Conservation (phyloP, 1,140 invertebrate species). For the Dendroctonus ponderosae region DNA sequence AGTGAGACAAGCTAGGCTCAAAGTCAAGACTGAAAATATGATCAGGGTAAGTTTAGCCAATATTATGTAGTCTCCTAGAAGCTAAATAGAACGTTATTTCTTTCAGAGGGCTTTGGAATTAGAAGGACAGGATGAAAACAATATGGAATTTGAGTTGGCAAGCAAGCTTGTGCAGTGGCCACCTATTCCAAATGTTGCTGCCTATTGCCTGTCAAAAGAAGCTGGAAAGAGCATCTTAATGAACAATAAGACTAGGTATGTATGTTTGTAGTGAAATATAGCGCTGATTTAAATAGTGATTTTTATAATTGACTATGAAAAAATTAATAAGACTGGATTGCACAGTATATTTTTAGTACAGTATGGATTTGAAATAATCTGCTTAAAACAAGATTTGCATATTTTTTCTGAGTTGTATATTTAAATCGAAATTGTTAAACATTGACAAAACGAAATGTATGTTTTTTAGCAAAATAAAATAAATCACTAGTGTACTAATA, state of each 20-base stretch:
- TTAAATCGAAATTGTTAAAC: too few relatives aligned
- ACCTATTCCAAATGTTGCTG: slow-evolving; percentile 33
- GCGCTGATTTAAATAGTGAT: too few relatives aligned
- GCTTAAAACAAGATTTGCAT: too few relatives aligned
- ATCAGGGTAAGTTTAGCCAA: slow-evolving; percentile 45
- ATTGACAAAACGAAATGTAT: too few relatives aligned
- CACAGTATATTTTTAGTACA: too few relatives aligned
- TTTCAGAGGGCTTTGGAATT: slow-evolving; percentile 44
- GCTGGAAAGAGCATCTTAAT: slow-evolving; percentile 43
- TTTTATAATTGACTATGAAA: too few relatives aligned
- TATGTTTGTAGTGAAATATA: too few relatives aligned
- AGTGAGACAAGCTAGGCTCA: slow-evolving; percentile 44
- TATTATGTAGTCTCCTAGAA: slow-evolving; percentile 3
- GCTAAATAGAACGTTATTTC: neutral
- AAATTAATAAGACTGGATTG: too few relatives aligned
- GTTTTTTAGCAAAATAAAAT: too few relatives aligned
- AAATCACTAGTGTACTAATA: too few relatives aligned
- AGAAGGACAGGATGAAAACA: slow-evolving; percentile 44
- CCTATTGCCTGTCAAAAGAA: slow-evolving; percentile 28
- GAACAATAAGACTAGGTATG: neutral
- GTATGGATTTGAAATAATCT: too few relatives aligned
- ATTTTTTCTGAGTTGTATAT: too few relatives aligned
- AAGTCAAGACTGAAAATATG: slow-evolving; percentile 49
- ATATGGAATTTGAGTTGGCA: slow-evolving; percentile 2
- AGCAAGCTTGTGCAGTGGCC: slow-evolving; percentile 41